A percentile compares a stretch with the other conserved stretches of the same genome.
Conservation (phyloP, 2,888 invertebrate genomes). For the Noctua pronuba region DNA sequence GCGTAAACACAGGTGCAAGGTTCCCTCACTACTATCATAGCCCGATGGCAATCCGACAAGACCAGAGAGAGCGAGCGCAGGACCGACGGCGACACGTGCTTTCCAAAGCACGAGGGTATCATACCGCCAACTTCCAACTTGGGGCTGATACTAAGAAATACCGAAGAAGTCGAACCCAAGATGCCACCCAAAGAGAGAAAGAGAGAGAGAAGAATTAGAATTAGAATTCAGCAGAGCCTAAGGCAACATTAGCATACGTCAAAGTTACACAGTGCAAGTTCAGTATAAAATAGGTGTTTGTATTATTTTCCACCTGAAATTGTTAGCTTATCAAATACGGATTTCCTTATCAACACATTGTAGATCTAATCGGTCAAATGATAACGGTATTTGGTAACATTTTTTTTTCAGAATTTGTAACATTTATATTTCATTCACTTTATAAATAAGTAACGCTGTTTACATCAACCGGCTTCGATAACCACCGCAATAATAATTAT, state of each 20-base stretch:
- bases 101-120: not conserved
- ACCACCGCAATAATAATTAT: no score
- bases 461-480: not conserved
- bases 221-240: not conserved
- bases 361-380: not conserved
- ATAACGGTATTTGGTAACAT: not conserved
- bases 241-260: not conserved
- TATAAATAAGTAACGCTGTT: not conserved
- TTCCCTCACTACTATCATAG: not conserved
- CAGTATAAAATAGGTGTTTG: not conserved
- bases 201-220: no score
- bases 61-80: not conserved
- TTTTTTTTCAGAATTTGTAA: not conserved
- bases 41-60: not conserved
- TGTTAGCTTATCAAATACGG: not conserved
- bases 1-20: not conserved
- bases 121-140: not conserved
- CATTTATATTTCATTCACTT: not conserved
- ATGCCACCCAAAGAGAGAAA: no score
- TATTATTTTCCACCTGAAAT: not conserved
- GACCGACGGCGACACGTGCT: not conserved
- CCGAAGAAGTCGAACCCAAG: not conserved
- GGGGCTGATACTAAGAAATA: not conserved
- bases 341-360: not conserved
- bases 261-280: not conserved